Evolutionary conservation across 2,113 vertebrate genomes (phyloP), one percentile per base, ranked within the genome.

Genomic region (Tamias sibiricus): DNA sequence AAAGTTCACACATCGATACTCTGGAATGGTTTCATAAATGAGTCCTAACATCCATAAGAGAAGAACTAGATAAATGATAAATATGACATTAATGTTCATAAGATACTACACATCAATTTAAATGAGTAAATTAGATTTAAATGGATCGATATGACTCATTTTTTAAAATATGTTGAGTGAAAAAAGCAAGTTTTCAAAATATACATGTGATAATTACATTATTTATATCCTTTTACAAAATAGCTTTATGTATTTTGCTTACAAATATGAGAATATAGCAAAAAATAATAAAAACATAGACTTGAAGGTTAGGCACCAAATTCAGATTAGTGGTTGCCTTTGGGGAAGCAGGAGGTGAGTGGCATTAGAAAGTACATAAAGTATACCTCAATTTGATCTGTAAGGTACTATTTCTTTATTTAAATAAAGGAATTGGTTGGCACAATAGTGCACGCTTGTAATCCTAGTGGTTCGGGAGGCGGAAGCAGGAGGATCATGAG

Each of bases 81-180:
- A 57, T 52, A 17, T 16, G 20, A 72, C 26, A 89, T 84, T 37
- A 64, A 44, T 87, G 42, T 72, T 44, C 75, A 84, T 90, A n/a
- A 12, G 87, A 71, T 69, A 74, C 11, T 26, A 68, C 5, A 35
- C 10, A 75, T 19, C 6, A 86, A 84, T 62, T 96, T 84, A 92
- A 90, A 79, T 49, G 3, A 95, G 75, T 71, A 96, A 66, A 87
- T 83, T 68, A 64, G 4, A 87, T n/a, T 75, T 57, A 64, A 94
- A 68, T 83, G 17, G 10, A 71, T 49, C 24, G 72, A 72, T 64
- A 54, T 69, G 35, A n/a, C 17, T 94, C 24, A 17, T 75, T 69
- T 94, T 75, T 22, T 16, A 77, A 83, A 71, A 90, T 68, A 83
- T 37, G 17, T 24, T 40, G 9, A 93, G 19, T 80, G 37, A 54